Evolutionary conservation across 1,140 invertebrate genomes (phyloP).

Genomic region (Dendrolimus kikuchii): DNA sequence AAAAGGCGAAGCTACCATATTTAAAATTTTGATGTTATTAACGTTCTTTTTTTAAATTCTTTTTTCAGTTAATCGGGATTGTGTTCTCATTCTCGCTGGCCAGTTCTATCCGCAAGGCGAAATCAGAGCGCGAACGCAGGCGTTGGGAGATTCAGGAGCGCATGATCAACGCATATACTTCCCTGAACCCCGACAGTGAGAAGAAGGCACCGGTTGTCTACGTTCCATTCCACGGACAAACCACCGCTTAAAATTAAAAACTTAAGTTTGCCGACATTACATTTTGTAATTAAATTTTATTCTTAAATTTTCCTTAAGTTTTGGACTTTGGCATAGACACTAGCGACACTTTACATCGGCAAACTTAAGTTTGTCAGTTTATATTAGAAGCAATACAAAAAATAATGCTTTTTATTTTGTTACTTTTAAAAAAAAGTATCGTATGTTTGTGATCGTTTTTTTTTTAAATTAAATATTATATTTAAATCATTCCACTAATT

Average conservation of each 20-base stretch:
- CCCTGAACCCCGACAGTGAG: conserved; percentile 49
- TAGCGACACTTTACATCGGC: too few relatives aligned
- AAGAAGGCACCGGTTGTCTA: conserved; percentile 57
- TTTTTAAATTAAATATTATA: background rate
- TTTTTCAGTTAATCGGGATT: conserved; percentile 85
- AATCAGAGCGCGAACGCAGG: conserved; percentile 79
- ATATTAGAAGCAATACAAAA: too few relatives aligned
- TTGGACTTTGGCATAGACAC: background rate
- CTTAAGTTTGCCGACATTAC: background rate
- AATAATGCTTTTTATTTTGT: too few relatives aligned
- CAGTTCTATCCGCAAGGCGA: conserved; percentile 85
- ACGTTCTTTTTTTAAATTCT: conserved; percentile 1
- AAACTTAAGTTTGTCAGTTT: too few relatives aligned
- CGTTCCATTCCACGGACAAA: conserved; percentile 65
- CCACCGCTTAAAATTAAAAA: conserved; percentile 33
- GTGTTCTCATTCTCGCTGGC: conserved; percentile 90
- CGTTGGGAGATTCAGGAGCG: conserved; percentile 76
- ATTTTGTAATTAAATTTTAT: background rate
- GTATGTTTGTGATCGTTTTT: too few relatives aligned
- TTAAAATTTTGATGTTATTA: conserved; percentile 1
- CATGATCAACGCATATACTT: conserved; percentile 62
- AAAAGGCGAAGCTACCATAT: background rate
- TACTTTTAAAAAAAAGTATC: too few relatives aligned
- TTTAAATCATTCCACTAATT: background rate
- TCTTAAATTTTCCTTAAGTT: background rate